Evolutionary conservation across 2,888 invertebrate genomes (phyloP), one percentile per base, ranked within the genome.

Genomic region (Lysandra bellargus): DNA sequence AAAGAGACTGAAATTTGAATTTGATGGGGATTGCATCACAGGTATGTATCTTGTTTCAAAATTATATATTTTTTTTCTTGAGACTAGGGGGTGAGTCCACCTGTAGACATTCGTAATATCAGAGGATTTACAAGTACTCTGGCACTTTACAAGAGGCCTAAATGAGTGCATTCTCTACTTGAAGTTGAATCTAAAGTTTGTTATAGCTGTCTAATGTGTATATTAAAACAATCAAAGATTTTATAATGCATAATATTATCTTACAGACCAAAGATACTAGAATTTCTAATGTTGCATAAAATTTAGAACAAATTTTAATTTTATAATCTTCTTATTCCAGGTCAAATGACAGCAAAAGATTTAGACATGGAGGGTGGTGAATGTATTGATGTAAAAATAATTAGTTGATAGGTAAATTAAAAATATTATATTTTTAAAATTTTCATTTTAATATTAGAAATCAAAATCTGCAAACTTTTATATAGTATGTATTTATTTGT

Each of bases 301-400:
- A 49, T 49, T 9, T 49, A 49, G 12, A 49, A 49, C 49, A 49
- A 49, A 49, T 49, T 49, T 49, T 40, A 75, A 61, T 77, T 80
- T 9, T 78, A 4, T 80, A 64, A 78, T 79, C 80, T 83, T 83
- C 78, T 74, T 90, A 9, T 49, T 90, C 37, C 87, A 93, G 93
- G 89, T 80, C 89, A 87, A 81, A 84, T 79, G 9, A 95, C 95
- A 0, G 87, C 95, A 0, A 82, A 84, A 9, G 91, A 91, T 1
- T 82, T 95, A 53, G 95, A 94, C 0, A 82, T 95, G 1, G 95
- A 95, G 83, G 95, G 94, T 0, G 95, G 93, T 0, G 95, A 95
- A 83, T 95, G 95, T 82, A 93, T 95, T 60, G 95, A 95, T 88
- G 93, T 95, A 0, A 89, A 88, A 81, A 87, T 92, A 69, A 79